Base-by-base conservation (phyloP, 1,140 invertebrate genomes). In the Eupristina koningsbergeri region DNA sequence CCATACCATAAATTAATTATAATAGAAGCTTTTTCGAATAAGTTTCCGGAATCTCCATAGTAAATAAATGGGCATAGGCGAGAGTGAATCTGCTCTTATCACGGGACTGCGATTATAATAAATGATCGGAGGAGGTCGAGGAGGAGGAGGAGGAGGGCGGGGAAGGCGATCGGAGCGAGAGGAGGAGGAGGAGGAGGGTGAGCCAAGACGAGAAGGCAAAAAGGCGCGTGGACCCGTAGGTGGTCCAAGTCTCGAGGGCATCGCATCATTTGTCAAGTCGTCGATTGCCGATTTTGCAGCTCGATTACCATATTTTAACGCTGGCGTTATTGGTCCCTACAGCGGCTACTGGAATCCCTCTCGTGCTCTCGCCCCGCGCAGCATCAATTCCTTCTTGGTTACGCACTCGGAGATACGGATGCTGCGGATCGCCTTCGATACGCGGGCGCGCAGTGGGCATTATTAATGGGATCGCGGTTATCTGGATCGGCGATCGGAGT, bases 301-400 rank as follows among this genome's bases (percentile, higher is more conserved):
- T 87, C 89, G 90, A 92, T 92, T 91, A 91, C 87, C 91, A 92
- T 92, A 92, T 92, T 92, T 92, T 91, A 92, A 92, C 91, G 90
- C 91, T 90, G 90, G 78, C 89, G 87, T 90, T 90, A 90, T 91
- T 91, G 90, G 88, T 69, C 86, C 86, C 85, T 85, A 85, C 87
- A 88, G 76, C 83, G 87, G 91, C 91, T 92, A 92, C 91, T 82
- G 91, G 89, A 92, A 91, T 91, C 79, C 45, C 34, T 50, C n/a
- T n/a, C n/a, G 63, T 22, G 47, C 15, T 39, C 1, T 19, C 19
- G n/a, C n/a, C n/a, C n/a, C n/a, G n/a, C n/a, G n/a, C n/a, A 47
- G n/a, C n/a, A 31, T 19, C 69, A n/a, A 69, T 75, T 50, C 63
- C 50, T 50, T 36, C 50, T 71, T 77, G 31, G 63, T 45, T 71